These are phyloP conservation scores for Thera britannica DNA, from an alignment of 2,888 invertebrate genomes.

Conservation along the genomic window DNA sequence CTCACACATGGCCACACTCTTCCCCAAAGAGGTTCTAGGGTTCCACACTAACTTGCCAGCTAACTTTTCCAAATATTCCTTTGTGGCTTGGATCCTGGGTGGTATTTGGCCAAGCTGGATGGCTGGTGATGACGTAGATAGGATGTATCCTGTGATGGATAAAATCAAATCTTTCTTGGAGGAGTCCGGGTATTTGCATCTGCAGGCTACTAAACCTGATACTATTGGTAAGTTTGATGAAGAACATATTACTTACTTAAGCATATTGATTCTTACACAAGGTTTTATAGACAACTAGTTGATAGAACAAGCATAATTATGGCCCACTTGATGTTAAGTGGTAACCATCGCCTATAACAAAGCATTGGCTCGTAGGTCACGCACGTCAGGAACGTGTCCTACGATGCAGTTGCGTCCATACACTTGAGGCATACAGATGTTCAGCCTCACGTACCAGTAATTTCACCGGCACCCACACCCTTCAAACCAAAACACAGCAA, in stretches of 20 bases:
- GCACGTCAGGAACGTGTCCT: too few relatives aligned
- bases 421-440: too few relatives aligned
- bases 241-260: not conserved
- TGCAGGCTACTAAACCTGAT: conserved; percentile 93
- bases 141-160: conserved; percentile 79
- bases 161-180: conserved; percentile 62
- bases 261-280: too few relatives aligned
- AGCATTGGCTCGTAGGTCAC: too few relatives aligned
- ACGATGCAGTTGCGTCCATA: too few relatives aligned
- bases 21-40: conserved; percentile 84
- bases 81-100: conserved; percentile 70
- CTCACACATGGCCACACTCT: conserved; percentile 86
- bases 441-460: too few relatives aligned
- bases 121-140: conserved; percentile 71
- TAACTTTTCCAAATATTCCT: conserved; percentile 54
- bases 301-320: too few relatives aligned
- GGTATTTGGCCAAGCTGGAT: conserved; percentile 79
- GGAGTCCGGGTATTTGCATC: conserved; percentile 87
- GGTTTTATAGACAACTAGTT: too few relatives aligned
- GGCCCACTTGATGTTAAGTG: too few relatives aligned
- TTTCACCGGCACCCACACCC: too few relatives aligned
- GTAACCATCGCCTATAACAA: too few relatives aligned
- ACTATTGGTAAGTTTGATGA: conserved; percentile 86
- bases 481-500: too few relatives aligned
- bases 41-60: conserved; percentile 88